Base-by-base conservation (phyloP, 2,888 invertebrate genomes). In the Ectemnius lituratus region DNA sequence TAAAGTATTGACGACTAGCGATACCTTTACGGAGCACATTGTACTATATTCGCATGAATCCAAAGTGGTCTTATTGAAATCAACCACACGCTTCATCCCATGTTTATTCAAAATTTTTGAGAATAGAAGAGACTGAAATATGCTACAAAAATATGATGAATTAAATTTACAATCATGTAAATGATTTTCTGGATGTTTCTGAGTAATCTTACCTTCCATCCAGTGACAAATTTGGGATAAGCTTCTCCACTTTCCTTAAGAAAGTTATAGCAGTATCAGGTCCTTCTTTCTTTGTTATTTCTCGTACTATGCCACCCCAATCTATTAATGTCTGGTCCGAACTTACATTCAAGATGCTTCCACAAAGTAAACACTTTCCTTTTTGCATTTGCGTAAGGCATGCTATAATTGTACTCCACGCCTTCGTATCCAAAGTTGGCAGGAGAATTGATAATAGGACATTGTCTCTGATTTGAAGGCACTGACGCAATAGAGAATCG, bases 291-390 rank as follows among this genome's bases (percentile, higher is more conserved):
- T 93, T 93, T 61, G 95, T 92, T 84, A 95, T 92, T 27, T 94
- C 86, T 2, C 92, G 90, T 1, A 93, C 93, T 13, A 95, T 87
- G 57, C 92, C 92, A 58, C 92, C 93, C 95, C 95, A 95, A 37
- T 93, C 85, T 75, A 94, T 92, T 63, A 92, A 90, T 64, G 90
- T 91, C 0, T 92, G 91, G 0, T 91, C 91, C 61, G 92, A 90
- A 23, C 49, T 64, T 28, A 58, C 70, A 23, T 67, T 73, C 62
- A 93, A 91, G 60, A 90, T 90, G 69, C 91, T 92, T 2, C 92
- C 92, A 84, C 95, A 95, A 87, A 94, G 94, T 57, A 95, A 87
- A 87, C 95, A 95, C 27, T 91, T 91, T 62, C 93, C 93, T 0
- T 92, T 92, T 77, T 93, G 92, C 66, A 94, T 89, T 14, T 92